Conservation (phyloP, 2,888 invertebrate genomes). For the Cinara cedri region DNA sequence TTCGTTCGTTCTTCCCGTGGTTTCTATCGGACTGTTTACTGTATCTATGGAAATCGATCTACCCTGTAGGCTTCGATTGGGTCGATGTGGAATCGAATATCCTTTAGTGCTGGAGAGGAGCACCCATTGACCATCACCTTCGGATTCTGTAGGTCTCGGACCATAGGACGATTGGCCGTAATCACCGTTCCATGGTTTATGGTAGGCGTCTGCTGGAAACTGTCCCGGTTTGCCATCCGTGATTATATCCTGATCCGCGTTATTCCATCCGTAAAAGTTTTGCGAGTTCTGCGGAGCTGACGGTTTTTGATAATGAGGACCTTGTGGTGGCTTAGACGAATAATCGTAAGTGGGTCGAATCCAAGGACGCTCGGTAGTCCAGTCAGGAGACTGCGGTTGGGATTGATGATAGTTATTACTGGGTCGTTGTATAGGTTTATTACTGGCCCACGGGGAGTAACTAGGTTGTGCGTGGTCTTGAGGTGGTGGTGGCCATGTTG, state of each 20-base stretch:
- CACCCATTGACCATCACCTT: conserved; percentile 79
- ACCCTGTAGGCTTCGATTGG: conserved; percentile 63
- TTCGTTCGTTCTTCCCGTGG: background rate
- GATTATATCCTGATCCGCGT: conserved; percentile 64
- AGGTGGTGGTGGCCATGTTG: conserved; percentile 63
- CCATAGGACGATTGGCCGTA: conserved; percentile 47
- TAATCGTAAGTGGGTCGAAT: conserved; percentile 62
- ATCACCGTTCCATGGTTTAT: conserved; percentile 49
- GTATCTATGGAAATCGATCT: conserved; percentile 63
- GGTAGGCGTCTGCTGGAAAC: conserved; percentile 65
- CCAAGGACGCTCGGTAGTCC: conserved; percentile 64
- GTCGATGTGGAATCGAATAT: conserved; percentile 68
- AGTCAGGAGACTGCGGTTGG: conserved; percentile 62
- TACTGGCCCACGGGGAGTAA: conserved; percentile 60
- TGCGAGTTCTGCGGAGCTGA: conserved; percentile 39
- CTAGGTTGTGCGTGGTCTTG: conserved; percentile 62
- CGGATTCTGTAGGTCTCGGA: conserved; percentile 61
- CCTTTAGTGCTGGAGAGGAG: conserved; percentile 79
- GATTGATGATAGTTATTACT: conserved; percentile 38
- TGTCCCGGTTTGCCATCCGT: conserved; percentile 68
- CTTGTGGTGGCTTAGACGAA: conserved; percentile 50
- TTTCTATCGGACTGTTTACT: conserved; percentile 55
- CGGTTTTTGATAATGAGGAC: conserved; percentile 49
- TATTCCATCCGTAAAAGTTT: conserved; percentile 54
- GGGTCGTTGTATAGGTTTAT: conserved; percentile 45